Evolutionary conservation across 2,888 invertebrate species (phyloP).

Genomic region (Camptogramma bilineatum): DNA sequence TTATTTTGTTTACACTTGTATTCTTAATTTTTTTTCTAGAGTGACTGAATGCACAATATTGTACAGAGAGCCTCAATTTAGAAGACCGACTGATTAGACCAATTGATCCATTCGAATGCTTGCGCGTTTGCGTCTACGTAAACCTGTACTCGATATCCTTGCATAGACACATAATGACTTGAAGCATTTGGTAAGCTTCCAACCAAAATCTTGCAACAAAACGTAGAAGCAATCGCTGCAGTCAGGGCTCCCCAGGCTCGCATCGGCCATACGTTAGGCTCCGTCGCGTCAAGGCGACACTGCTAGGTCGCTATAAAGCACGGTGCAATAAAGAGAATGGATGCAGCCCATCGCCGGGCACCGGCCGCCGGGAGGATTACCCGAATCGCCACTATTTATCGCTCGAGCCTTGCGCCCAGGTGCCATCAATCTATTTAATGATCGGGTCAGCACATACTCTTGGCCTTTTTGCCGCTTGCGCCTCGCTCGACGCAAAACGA

Average conservation of each 20-base stretch:
- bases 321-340: constrained; percentile 85
- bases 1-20: no score
- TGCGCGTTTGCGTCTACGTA: neutral
- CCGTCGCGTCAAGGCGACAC: constrained; percentile 75
- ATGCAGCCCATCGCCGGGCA: constrained; percentile 82
- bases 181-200: constrained; percentile 15
- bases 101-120: neutral
- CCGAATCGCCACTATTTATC: constrained; percentile 86
- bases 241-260: constrained; percentile 45
- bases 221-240: constrained; percentile 29
- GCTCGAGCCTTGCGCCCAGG: constrained; percentile 84
- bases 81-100: neutral
- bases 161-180: neutral
- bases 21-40: no score
- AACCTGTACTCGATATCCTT: neutral
- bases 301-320: constrained; percentile 79
- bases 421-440: constrained; percentile 86
- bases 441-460: constrained; percentile 85
- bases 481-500: constrained; percentile 68
- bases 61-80: neutral
- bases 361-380: constrained; percentile 81
- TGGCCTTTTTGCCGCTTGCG: constrained; percentile 75
- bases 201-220: constrained; percentile 30
- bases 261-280: constrained; percentile 75
- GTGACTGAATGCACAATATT: no score